Evolutionary conservation across 2,888 invertebrate genomes (phyloP), one percentile per base, ranked within the genome.

Genomic region (Eumacrocentrus americanus): DNA sequence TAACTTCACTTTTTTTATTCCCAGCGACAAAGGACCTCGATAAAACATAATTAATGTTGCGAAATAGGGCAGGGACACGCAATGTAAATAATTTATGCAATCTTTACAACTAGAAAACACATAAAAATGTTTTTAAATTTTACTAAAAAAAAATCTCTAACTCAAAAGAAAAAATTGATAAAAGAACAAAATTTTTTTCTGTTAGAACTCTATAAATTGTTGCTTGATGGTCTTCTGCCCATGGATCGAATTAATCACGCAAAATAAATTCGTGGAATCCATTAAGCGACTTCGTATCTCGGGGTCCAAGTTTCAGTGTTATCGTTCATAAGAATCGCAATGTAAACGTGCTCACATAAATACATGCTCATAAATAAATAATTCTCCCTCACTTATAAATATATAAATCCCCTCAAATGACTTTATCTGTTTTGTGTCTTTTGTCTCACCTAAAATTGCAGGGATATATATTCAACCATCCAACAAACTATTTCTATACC

Each of bases 231-330:
- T n/a, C 12, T 48, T 16, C 14, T 3, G 12, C 34, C 52, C 25
- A 37, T 51, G 51, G 51, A 35, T 71, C 61, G 74, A 75, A 79
- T 79, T 78, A 77, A 79, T 78, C 78, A 77, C 73, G 74, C 72
- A 62, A 73, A 75, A 70, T 69, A 72, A 75, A 68, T 78, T 79
- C 78, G 67, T 62, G 66, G 78, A 78, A 78, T 71, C 78, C 78
- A 78, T 78, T 78, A 78, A 73, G 72, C 61, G 29, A 48, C 56
- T 25, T 63, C 52, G 60, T 61, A 61, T 66, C 61, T 64, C 61
- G 52, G n/a, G 46, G 60, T 65, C 44, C 44, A 57, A 42, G 35
- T 2, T 23, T 5, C 20, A n/a, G 34, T 23, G 51, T 50, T 60
- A 60, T 60, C 60, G 47, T 44, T 50, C 57, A 50, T 50, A 20